These are phyloP conservation scores for Saccostrea echinata DNA, from an alignment of 1,140 invertebrate genomes.

Conservation along the genomic window DNA sequence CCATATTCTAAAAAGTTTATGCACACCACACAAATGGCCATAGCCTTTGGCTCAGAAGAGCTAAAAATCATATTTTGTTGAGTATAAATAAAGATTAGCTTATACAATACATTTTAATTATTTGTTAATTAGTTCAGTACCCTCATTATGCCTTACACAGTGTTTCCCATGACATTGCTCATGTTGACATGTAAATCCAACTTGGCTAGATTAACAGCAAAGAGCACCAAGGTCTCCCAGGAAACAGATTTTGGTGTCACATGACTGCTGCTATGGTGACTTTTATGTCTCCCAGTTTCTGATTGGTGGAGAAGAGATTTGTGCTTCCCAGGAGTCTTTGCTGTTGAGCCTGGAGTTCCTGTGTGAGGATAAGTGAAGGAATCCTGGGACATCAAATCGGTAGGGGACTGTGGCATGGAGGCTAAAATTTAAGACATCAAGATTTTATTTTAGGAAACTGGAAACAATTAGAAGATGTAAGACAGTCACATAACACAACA, in stretches of 20 bases:
- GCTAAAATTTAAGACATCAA: neutral
- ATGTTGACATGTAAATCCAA: conserved; percentile 99
- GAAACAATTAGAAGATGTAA: no score
- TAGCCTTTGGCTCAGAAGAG: no score
- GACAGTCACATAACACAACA: no score
- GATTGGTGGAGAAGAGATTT: conserved; percentile 40
- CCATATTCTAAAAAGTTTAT: no score
- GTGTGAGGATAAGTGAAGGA: conserved; percentile 40
- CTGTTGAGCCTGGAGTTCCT: conserved; percentile 33
- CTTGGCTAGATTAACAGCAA: conserved; percentile 96
- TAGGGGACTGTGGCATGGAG: conserved; percentile 65
- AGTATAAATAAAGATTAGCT: no score
- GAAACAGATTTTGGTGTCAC: conserved; percentile 62
- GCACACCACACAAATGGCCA: no score
- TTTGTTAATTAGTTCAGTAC: neutral
- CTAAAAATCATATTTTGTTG: no score
- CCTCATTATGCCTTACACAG: conserved; percentile 83
- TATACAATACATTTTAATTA: no score
- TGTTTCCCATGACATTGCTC: conserved; percentile 99
- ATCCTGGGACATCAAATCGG: conserved; percentile 51
- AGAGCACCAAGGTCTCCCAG: conserved; percentile 97
- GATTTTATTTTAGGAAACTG: neutral
- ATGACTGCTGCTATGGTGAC: conserved; percentile 46
- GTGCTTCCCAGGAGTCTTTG: conserved; percentile 37
- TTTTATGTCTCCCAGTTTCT: conserved; percentile 32